Evolutionary conservation across 2,888 invertebrate genomes (phyloP), one percentile per base, ranked within the genome.

Genomic region (Metellina segmentata): DNA sequence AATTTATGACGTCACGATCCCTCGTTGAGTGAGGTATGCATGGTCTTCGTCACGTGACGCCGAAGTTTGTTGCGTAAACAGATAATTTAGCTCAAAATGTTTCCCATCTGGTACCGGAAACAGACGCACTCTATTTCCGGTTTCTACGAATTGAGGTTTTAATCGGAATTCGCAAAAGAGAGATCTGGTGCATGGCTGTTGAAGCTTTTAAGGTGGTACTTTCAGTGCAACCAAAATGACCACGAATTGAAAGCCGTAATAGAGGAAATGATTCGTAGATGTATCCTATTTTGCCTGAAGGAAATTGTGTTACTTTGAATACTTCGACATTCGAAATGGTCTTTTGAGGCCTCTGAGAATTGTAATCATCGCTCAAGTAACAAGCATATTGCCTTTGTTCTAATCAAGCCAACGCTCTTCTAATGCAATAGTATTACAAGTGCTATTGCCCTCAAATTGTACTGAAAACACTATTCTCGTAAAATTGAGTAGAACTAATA

Each of bases 1-100:
- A 90, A 90, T 90, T 90, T 74, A 75, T 90, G 90, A 90, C 90
- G 90, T 90, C 85, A 90, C 74, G n/a, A 61, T 71, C 85, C 79
- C 72, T 53, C 85, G 90, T 85, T 75, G 90, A 90, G 85, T 74
- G 85, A 90, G 52, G 75, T 19, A 16, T 75, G 8, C 85, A 86
- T 81, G 85, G 75, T 49, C 74, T 78, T 85, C 90, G 69, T 90
- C 90, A 83, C 34, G 83, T 81, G 81, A 74, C 78, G 79, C 72
- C 11, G 34, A 79, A 71, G 71, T 75, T 61, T 81, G 90, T 81
- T 85, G 81, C 74, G 75, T 81, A 85, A 90, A 90, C 90, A 81
- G 85, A 85, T 81, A 85, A 85, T 90, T 90, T 90, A 90, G 48
- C 79, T 74, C 74, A 81, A 81, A 85, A 79, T 75, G 70, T 70